These are phyloP conservation scores for Idaea straminata DNA, from an alignment of 2,888 invertebrate species.

Conservation along the genomic window DNA sequence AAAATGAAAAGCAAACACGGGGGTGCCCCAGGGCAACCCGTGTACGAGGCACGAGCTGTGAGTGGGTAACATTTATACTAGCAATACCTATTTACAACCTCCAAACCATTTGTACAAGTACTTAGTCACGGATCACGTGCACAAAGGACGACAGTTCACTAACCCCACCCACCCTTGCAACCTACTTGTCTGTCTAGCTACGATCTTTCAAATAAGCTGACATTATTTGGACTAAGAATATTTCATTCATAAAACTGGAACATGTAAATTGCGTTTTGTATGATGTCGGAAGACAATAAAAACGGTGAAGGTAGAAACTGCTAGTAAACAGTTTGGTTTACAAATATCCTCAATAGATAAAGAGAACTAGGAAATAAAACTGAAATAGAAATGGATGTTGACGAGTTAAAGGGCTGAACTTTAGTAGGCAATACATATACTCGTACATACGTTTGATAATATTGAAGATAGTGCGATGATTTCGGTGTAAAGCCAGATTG, in stretches of 20 bases:
- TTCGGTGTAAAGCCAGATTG: neutral
- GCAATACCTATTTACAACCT: conserved; percentile 24
- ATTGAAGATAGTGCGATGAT: neutral
- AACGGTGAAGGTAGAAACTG: neutral
- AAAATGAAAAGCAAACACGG: conserved; percentile 50
- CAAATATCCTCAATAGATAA: neutral
- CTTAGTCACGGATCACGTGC: conserved; percentile 40
- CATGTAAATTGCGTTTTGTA: neutral
- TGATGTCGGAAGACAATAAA: neutral
- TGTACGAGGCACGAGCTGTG: conserved; percentile 19
- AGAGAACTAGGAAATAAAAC: neutral
- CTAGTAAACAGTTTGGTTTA: neutral
- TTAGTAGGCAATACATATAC: neutral
- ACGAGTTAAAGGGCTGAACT: neutral
- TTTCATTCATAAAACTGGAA: neutral
- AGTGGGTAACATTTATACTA: conserved; percentile 26
- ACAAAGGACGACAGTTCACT: conserved; percentile 43
- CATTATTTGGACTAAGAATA: neutral
- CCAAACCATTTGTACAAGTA: conserved; percentile 36
- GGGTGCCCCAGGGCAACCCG: conserved; percentile 28
- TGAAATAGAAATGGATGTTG: neutral
- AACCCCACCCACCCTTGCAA: conserved; percentile 38
- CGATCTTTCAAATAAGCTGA: neutral
- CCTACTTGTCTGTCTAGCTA: conserved; percentile 23
- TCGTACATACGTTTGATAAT: no score